A percentile compares a stretch with the other conserved stretches of the same genome.
These are phyloP conservation scores for Eledone cirrhosa DNA, from an alignment of 2,888 invertebrate genomes.

Conservation along the genomic window DNA sequence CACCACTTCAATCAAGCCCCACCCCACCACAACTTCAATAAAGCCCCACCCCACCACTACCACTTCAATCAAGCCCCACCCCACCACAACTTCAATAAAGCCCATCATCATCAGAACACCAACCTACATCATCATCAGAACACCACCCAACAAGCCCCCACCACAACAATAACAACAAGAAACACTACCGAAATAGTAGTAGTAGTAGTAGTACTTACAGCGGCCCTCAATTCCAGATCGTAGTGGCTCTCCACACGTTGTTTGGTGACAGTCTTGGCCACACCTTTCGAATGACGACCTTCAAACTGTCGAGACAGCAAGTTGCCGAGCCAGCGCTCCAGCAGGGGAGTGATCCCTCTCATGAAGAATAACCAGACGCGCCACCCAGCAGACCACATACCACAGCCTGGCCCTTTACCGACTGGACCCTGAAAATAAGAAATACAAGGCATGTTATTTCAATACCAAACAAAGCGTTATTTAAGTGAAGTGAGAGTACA, in stretches of 20 bases:
- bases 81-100: too few relatives aligned
- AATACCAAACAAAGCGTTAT: too few relatives aligned
- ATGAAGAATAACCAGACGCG: constrained; percentile 99
- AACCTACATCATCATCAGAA: too few relatives aligned
- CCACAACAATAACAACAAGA: constrained; percentile 73
- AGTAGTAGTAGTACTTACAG: constrained; percentile 70
- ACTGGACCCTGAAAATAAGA: constrained; percentile 82
- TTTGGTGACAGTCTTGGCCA: constrained; percentile 99
- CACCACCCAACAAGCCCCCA: not conserved
- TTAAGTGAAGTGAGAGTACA: too few relatives aligned
- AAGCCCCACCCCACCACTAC: too few relatives aligned
- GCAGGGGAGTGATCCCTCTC: constrained; percentile 96
- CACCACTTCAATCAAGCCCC: too few relatives aligned
- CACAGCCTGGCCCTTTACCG: constrained; percentile 98
- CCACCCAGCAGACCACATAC: constrained; percentile 99
- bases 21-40: too few relatives aligned
- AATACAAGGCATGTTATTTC: too few relatives aligned
- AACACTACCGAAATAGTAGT: constrained; percentile 71
- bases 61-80: too few relatives aligned
- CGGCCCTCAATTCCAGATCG: constrained; percentile 96
- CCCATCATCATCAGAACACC: too few relatives aligned
- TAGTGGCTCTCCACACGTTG: constrained; percentile 99
- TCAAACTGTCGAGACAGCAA: constrained; percentile 98
- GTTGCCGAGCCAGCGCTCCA: constrained; percentile 99
- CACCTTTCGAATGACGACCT: constrained; percentile 98